Percentiles rank a stretch among this genome's conserved stretches.
phyloP scores from a whole-genome alignment of 2,113 vertebrate genomes.

The Nesoenas mayeri region DNA sequence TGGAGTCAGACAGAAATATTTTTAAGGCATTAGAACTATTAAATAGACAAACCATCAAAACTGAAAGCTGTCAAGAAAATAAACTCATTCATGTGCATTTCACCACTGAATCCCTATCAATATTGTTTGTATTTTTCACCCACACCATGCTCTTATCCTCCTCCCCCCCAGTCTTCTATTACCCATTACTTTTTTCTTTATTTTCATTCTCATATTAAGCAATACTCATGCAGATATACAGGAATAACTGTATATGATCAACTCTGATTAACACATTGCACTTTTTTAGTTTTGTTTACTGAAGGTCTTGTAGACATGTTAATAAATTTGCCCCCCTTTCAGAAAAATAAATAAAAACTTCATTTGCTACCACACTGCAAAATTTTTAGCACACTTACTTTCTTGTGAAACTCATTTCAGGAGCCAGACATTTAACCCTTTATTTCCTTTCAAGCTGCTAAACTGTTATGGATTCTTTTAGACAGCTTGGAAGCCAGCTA shows the following conservation, averaged over 20 bases:
- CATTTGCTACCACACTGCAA: neutral
- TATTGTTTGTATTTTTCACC: neutral
- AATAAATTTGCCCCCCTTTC: accelerated
- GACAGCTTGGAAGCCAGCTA: neutral
- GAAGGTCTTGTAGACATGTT: neutral
- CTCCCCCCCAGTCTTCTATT: too few species aligned
- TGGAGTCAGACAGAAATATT: neutral
- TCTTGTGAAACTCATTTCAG: neutral
- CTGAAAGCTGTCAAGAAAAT: neutral
- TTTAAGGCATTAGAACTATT: neutral
- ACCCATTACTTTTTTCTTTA: neutral
- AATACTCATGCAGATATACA: too few species aligned
- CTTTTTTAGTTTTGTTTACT: neutral
- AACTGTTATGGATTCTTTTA: neutral
- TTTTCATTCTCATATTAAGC: neutral
- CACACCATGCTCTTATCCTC: neutral
- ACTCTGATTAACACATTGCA: neutral
- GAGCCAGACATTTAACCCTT: neutral
- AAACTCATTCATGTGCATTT: neutral
- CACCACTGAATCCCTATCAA: neutral
- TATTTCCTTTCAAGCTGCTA: neutral
- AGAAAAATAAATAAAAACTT: too few species aligned
- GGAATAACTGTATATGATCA: neutral
- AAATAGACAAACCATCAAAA: neutral
- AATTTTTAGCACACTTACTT: neutral